Conservation (phyloP, 1,140 invertebrate species). For the Dendrolimus punctatus region DNA sequence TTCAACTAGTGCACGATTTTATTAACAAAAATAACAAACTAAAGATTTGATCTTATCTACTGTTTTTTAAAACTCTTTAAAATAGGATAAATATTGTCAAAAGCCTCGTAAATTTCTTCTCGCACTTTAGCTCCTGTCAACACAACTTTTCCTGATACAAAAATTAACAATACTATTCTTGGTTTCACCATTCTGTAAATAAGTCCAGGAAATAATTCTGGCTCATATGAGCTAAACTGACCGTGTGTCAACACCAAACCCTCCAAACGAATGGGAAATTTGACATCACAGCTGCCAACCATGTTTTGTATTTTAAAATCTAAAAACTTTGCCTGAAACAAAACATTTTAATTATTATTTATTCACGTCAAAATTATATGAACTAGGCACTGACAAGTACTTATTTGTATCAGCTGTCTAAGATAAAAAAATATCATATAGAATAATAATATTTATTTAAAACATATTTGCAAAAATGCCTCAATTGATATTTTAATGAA, state of each 20-base stretch:
- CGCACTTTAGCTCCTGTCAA: conserved; percentile 98
- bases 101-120: conserved; percentile 99
- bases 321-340: conserved; percentile 94
- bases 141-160: conserved; percentile 99
- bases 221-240: conserved; percentile 97
- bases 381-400: too few relatives aligned
- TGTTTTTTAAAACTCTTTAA: conserved; percentile 99
- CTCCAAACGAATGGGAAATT: conserved; percentile 98
- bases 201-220: conserved; percentile 96
- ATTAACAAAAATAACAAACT: too few relatives aligned
- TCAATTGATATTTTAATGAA: too few relatives aligned
- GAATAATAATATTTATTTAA: too few relatives aligned
- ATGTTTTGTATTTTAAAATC: conserved; percentile 99
- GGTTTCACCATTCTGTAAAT: conserved; percentile 99
- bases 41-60: conserved; percentile 36
- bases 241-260: conserved; percentile 96
- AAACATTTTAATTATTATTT: conserved; percentile 2
- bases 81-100: conserved; percentile 99
- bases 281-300: conserved; percentile 99
- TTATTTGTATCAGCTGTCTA: too few relatives aligned
- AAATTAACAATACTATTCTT: conserved; percentile 98
- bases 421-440: too few relatives aligned
- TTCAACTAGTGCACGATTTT: too few relatives aligned
- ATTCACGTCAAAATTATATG: too few relatives aligned
- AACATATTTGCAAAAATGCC: too few relatives aligned